A percentile compares a stretch with the other conserved stretches of the same genome.
Evolutionary conservation across 2,113 vertebrate species (phyloP).

Genomic region (Rousettus leschenaultii): DNA sequence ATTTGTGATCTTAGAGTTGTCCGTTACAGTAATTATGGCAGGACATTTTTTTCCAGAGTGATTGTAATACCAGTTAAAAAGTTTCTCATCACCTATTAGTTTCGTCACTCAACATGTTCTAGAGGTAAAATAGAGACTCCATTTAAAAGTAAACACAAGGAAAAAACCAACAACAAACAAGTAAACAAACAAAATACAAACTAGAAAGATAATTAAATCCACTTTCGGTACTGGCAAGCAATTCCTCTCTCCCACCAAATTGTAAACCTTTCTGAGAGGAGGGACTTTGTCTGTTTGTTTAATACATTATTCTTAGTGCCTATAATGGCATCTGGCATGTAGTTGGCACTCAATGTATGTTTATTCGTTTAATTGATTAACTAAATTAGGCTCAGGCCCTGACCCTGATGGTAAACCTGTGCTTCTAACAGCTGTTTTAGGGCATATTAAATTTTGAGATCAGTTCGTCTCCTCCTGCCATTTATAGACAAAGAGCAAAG

Average conservation of each 20-base stretch:
- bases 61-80: background rate
- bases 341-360: background rate
- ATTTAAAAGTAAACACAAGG: background rate
- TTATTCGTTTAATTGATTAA: background rate
- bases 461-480: background rate
- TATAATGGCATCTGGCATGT: background rate
- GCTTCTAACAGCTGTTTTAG: background rate
- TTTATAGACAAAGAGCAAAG: background rate
- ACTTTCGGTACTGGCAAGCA: background rate
- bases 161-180: background rate
- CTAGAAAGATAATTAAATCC: background rate
- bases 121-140: background rate
- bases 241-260: background rate
- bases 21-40: background rate
- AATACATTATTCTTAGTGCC: background rate
- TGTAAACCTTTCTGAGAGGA: background rate
- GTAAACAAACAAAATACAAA: background rate
- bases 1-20: background rate
- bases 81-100: background rate
- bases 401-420: background rate
- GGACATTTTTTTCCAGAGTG: background rate
- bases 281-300: background rate
- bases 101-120: background rate
- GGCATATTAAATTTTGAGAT: background rate
- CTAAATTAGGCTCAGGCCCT: background rate